Conservation (phyloP, 2,113 vertebrate species). For the Halichoeres trimaculatus region DNA sequence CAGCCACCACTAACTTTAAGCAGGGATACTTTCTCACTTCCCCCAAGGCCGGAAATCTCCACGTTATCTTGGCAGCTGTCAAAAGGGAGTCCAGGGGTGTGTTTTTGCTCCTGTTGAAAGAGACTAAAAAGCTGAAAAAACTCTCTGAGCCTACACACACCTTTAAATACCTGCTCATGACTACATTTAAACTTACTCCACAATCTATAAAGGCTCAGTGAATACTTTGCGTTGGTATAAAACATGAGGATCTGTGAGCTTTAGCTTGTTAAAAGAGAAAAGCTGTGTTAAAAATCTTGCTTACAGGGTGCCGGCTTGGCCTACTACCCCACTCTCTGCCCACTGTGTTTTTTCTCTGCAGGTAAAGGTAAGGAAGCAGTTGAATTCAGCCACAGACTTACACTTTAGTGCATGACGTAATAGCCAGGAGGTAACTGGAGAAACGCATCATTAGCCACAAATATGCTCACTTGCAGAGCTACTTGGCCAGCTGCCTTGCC, state of each 20-base stretch:
- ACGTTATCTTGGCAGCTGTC: slow-evolving; percentile 59
- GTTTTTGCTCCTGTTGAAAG: slow-evolving; percentile 25
- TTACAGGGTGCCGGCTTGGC: neutral
- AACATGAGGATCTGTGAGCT: slow-evolving; percentile 12
- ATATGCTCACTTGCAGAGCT: slow-evolving; percentile 18
- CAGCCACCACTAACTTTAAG: slow-evolving; percentile 37
- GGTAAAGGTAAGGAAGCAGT: too few species aligned
- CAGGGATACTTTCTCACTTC: slow-evolving; percentile 45
- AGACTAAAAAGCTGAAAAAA: slow-evolving; percentile 7
- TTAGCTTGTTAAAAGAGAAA: neutral
- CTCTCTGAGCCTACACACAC: neutral
- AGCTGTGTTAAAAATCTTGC: slow-evolving; percentile 32
- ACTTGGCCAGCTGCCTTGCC: neutral
- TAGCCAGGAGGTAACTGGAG: slow-evolving; percentile 24
- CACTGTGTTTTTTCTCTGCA: too few species aligned
- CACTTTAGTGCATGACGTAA: slow-evolving; percentile 34
- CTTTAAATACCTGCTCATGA: neutral
- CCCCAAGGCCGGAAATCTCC: slow-evolving; percentile 49
- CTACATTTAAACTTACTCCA: neutral
- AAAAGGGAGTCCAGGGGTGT: slow-evolving; percentile 29
- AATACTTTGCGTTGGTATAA: neutral
- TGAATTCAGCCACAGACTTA: too few species aligned
- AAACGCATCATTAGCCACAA: slow-evolving; percentile 17
- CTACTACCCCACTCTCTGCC: too few species aligned
- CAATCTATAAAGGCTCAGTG: neutral